Evolutionary conservation across 2,888 invertebrate species (phyloP).

Genomic region (Gibbula magus): DNA sequence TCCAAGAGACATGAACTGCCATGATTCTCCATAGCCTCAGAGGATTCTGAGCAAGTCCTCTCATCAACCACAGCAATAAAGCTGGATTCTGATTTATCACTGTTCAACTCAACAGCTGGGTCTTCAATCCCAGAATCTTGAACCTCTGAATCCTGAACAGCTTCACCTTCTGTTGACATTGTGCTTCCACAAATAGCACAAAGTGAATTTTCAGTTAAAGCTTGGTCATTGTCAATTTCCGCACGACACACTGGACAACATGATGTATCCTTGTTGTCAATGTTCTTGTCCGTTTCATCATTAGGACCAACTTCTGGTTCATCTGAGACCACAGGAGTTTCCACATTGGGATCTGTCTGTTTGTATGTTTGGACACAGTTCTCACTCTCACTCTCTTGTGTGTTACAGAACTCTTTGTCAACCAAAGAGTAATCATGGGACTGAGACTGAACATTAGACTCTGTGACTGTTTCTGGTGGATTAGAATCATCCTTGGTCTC

Average conservation of each 20-base stretch:
- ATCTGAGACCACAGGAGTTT: background rate
- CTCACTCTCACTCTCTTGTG: background rate
- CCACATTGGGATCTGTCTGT: background rate
- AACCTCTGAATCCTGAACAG: background rate
- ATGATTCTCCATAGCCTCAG: background rate
- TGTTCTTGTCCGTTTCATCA: background rate
- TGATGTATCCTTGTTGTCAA: too few relatives aligned
- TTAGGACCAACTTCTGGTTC: background rate
- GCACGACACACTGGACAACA: too few relatives aligned
- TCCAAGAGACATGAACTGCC: background rate
- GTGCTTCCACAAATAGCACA: slow-evolving; percentile 5
- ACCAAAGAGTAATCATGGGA: background rate
- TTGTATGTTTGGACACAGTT: background rate
- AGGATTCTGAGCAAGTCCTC: background rate
- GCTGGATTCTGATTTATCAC: background rate
- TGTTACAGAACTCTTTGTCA: background rate
- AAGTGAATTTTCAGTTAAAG: background rate
- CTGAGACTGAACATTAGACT: too few relatives aligned
- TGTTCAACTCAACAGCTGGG: background rate
- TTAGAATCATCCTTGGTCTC: too few relatives aligned
- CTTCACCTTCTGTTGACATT: background rate
- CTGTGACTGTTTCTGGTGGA: too few relatives aligned
- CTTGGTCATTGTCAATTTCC: too few relatives aligned
- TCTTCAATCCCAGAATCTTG: too few relatives aligned
- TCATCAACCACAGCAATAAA: slow-evolving; percentile 9